Base-by-base conservation (phyloP, 2,888 invertebrate genomes). In the Hymenopus coronatus region DNA sequence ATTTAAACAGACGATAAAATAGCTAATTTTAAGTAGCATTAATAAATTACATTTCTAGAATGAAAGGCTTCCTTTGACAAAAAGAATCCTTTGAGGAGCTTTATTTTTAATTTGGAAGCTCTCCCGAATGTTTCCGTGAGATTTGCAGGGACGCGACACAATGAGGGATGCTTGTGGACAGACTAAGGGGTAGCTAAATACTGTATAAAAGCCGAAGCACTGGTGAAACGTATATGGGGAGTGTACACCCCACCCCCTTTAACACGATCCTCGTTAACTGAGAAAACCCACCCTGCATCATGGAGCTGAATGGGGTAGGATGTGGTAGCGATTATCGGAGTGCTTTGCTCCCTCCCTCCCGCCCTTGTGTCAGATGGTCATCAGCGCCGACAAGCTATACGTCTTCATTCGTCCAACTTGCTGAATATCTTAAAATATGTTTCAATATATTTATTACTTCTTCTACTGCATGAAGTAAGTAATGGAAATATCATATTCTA, bases 251-350 rank as follows among this genome's bases (percentile, higher is more conserved):
- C 54, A 28, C 86, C 28, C 28, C 28, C 33, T 25, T 46, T 27
- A 87, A 87, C 87, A 87, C 82, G 87, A 87, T 87, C 40, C 87
- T 87, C 87, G 82, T 87, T 87, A 87, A 33, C 30, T 82, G 87
- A 87, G 87, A 87, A 87, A 86, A 87, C 87, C 82, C 87, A 28
- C 9, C 86, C 14, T 81, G 54, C 54, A 70, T 70, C 54, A 70
- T 70, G 20, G 25, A 25, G 54, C 54, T 86, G 28, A 70, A 86
- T 86, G 86, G 81, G 86, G 86, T 54, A 28, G 81, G 54, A 70
- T 70, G 54, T 70, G 54, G 54, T 70, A 20, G 54, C 54, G 54
- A 70, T 70, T 70, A 70, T 70, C 54, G 54, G 54, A 70, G 54
- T 70, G 54, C 54, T 70, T 40, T 40, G 12, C 40, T 40, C 40